Evolutionary conservation across 1,140 invertebrate species (phyloP).

Genomic region (Eciton burchellii): DNA sequence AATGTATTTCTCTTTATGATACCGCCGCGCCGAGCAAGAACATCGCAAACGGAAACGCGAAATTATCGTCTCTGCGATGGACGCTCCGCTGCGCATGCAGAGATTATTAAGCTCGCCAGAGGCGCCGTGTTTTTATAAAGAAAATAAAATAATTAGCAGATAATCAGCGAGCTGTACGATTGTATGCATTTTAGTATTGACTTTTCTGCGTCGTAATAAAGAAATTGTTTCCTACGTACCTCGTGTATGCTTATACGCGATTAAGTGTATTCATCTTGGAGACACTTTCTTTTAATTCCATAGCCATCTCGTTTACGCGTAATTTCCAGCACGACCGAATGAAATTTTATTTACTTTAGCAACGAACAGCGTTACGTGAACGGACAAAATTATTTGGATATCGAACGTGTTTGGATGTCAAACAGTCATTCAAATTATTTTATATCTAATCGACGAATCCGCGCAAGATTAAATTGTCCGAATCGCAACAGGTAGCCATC

Average conservation of each 20-base stretch:
- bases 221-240: neutral
- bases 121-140: neutral
- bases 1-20: conserved; percentile 23
- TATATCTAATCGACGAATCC: neutral
- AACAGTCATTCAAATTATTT: conserved; percentile 18
- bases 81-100: neutral
- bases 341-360: neutral
- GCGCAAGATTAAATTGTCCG: conserved; percentile 36
- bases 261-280: neutral
- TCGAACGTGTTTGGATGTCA: neutral
- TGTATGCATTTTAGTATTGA: neutral
- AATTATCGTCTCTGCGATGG: conserved; percentile 12
- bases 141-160: neutral
- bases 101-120: neutral
- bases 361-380: neutral
- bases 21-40: conserved; percentile 30
- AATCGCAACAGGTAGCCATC: conserved; percentile 30
- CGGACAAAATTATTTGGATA: neutral
- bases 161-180: neutral
- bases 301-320: neutral
- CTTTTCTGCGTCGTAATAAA: neutral
- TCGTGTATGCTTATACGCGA: too few species aligned
- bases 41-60: neutral
- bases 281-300: neutral
- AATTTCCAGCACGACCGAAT: too few species aligned